Evolutionary conservation across 2,113 vertebrate species (phyloP).

Genomic region (Elaphurus davidianus): DNA sequence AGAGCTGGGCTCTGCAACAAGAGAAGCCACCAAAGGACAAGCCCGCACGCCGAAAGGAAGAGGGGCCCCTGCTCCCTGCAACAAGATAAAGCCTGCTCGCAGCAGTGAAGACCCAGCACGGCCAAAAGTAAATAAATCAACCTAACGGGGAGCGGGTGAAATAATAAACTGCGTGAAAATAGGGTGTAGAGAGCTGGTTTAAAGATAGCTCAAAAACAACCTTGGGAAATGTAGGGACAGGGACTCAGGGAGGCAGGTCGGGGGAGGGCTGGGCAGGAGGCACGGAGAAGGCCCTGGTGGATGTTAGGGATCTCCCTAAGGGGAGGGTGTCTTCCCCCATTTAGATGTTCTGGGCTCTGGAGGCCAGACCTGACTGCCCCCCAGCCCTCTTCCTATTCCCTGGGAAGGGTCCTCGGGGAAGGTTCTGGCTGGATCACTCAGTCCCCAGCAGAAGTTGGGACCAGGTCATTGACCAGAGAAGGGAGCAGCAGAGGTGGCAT

Average conservation of each 20-base stretch:
- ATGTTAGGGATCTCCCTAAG: neutral
- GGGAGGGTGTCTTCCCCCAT: neutral
- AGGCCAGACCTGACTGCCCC: neutral
- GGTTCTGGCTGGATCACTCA: neutral
- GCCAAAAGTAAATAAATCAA: neutral
- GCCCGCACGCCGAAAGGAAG: fast-evolving
- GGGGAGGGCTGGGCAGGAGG: neutral
- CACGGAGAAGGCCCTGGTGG: neutral
- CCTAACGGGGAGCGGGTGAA: neutral
- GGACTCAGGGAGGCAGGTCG: neutral
- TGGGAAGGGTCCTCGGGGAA: neutral
- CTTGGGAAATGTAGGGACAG: neutral
- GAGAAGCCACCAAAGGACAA: neutral
- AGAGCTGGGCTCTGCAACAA: neutral
- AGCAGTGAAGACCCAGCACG: neutral
- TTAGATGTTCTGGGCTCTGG: neutral
- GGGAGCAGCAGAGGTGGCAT: neutral
- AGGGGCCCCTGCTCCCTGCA: neutral
- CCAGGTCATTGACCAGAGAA: neutral
- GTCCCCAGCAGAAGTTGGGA: neutral
- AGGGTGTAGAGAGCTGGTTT: neutral
- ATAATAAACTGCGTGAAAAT: neutral
- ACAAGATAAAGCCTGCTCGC: neutral
- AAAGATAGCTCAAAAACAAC: neutral
- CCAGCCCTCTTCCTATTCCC: neutral